Conservation (phyloP, 2,113 vertebrate genomes). For the Rhodinocichla rosea region DNA sequence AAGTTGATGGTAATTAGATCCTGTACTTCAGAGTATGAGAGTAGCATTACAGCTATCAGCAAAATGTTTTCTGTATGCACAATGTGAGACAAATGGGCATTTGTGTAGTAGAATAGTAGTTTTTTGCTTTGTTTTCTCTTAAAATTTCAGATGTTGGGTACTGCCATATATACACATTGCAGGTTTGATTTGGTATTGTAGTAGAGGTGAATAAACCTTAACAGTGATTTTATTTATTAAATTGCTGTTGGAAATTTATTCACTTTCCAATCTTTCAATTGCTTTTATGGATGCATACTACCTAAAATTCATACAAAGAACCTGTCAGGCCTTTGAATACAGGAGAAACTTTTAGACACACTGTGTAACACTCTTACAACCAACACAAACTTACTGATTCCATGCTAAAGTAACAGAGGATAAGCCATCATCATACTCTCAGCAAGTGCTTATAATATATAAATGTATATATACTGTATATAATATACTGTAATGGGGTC, state of each 20-base stretch:
- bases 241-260: slow-evolving; percentile 9
- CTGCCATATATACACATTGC: not conserved
- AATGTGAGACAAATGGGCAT: not conserved
- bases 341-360: not conserved
- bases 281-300: not conserved
- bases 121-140: not conserved
- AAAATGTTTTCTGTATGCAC: not conserved
- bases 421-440: not conserved
- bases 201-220: not conserved
- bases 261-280: not conserved
- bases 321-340: not conserved
- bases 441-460: not conserved
- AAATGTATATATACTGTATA: not conserved
- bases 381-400: not conserved
- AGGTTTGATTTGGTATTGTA: not conserved
- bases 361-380: not conserved
- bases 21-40: not conserved
- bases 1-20: slow-evolving; percentile 33
- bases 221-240: slow-evolving; percentile 27
- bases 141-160: not conserved
- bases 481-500: not conserved
- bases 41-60: not conserved
- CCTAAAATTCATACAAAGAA: not conserved
- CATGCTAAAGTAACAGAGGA: not conserved
- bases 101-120: not conserved